Conservation (phyloP, 1,140 invertebrate genomes). For the Branchinecta lindahli region DNA sequence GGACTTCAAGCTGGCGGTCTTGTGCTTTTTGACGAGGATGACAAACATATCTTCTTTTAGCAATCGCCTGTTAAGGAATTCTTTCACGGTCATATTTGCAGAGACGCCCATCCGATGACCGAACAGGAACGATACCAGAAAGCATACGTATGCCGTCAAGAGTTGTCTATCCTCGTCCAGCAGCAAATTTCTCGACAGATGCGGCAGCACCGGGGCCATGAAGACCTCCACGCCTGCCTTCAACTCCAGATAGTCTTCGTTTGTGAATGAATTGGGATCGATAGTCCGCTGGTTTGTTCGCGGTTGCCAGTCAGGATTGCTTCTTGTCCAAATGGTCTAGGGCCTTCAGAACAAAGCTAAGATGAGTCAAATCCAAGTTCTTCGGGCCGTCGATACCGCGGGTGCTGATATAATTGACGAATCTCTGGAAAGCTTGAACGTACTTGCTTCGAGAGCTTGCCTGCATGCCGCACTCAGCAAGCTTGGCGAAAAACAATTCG, state of each 20-base stretch:
- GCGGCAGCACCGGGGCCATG: too few species aligned
- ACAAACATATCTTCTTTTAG: too few species aligned
- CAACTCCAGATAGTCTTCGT: not conserved
- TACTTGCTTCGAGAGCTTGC: not conserved
- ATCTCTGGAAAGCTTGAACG: too few species aligned
- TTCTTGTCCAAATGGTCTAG: slow-evolving; percentile 8
- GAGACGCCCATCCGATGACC: too few species aligned
- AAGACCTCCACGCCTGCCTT: not conserved
- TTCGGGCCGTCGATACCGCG: not conserved
- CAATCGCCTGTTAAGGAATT: too few species aligned
- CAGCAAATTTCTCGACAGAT: too few species aligned
- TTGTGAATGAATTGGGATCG: not conserved
- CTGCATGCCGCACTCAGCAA: not conserved
- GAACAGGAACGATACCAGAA: too few species aligned
- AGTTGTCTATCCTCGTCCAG: too few species aligned
- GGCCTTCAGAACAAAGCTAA: slow-evolving; percentile 4
- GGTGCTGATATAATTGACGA: not conserved
- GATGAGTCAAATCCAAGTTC: not conserved
- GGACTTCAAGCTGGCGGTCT: too few species aligned
- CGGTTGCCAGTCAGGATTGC: not conserved
- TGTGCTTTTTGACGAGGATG: too few species aligned
- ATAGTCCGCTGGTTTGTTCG: not conserved
- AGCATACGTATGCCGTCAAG: too few species aligned
- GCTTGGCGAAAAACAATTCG: not conserved
- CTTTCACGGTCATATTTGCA: too few species aligned